Conservation (phyloP, 2,888 invertebrate species). For the Volucella zonaria region DNA sequence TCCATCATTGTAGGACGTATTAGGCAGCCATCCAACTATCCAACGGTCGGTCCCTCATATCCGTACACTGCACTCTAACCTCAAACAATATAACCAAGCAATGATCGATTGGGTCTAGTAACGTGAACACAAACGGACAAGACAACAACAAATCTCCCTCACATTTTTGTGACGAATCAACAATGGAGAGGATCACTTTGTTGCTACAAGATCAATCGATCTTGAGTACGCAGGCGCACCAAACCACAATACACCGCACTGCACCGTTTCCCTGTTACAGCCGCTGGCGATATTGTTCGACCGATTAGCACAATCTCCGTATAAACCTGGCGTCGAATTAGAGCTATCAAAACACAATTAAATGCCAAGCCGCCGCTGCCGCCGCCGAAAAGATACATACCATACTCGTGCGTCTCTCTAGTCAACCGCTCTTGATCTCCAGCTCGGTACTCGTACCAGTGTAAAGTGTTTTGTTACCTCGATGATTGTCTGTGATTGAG, state of each 20-base stretch:
- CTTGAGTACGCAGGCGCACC: slow-evolving; percentile 42
- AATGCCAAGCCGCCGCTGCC: slow-evolving; percentile 59
- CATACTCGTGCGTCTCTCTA: background rate
- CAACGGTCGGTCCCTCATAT: slow-evolving; percentile 25
- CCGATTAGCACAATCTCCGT: slow-evolving; percentile 70
- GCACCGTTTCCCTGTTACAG: slow-evolving; percentile 67
- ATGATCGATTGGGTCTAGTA: slow-evolving; percentile 64
- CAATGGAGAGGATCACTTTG: slow-evolving; percentile 60
- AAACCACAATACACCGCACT: too few relatives aligned
- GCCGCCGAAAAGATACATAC: slow-evolving; percentile 48
- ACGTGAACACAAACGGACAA: slow-evolving; percentile 28
- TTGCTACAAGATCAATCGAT: slow-evolving; percentile 64
- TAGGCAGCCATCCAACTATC: slow-evolving; percentile 15
- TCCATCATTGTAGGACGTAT: slow-evolving; percentile 64
- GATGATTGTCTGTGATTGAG: slow-evolving; percentile 71
- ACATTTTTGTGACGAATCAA: slow-evolving; percentile 71
- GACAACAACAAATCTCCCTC: slow-evolving; percentile 33
- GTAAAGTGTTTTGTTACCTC: slow-evolving; percentile 73
- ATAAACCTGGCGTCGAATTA: slow-evolving; percentile 71
- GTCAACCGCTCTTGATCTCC: slow-evolving; percentile 1
- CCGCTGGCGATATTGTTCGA: slow-evolving; percentile 60
- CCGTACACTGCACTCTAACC: background rate
- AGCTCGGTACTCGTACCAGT: slow-evolving; percentile 39
- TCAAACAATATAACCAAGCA: slow-evolving; percentile 49
- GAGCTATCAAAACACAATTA: slow-evolving; percentile 74